Conservation (phyloP, 2,888 invertebrate species). For the Oscheius sp. region DNA sequence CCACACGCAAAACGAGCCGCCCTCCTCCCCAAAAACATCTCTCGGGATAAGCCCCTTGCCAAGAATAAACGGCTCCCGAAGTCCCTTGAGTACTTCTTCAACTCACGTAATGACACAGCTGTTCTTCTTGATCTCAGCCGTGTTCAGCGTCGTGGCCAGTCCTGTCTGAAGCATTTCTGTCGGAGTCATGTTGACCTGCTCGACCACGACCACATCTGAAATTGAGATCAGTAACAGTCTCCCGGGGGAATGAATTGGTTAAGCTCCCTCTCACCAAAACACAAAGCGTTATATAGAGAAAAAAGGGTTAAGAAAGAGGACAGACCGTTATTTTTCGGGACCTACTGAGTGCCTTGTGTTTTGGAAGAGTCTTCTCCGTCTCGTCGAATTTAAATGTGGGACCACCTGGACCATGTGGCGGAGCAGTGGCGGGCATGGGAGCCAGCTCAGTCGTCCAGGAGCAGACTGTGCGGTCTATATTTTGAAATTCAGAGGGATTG, state of each 20-base stretch:
- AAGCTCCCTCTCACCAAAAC: conserved; percentile 10
- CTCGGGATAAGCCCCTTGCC: not conserved
- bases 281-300: conserved; percentile 15
- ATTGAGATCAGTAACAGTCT: not conserved
- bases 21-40: conserved; percentile 31
- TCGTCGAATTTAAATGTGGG: conserved; percentile 34
- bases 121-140: conserved; percentile 34
- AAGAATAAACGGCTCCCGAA: not conserved
- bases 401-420: conserved; percentile 11
- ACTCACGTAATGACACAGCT: not conserved
- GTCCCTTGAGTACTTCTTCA: not conserved
- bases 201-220: conserved; percentile 21
- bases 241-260: not conserved
- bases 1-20: conserved; percentile 12
- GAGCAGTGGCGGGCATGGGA: conserved; percentile 24
- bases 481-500: too few relatives aligned
- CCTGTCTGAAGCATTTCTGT: conserved; percentile 36
- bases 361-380: conserved; percentile 7
- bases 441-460: conserved; percentile 26
- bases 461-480: conserved; percentile 24
- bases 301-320: not conserved
- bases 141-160: conserved; percentile 28
- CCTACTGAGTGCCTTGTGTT: conserved; percentile 29
- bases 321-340: not conserved
- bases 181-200: conserved; percentile 25